Base-by-base conservation (phyloP, 2,113 vertebrate genomes). In the Catagonus wagneri region DNA sequence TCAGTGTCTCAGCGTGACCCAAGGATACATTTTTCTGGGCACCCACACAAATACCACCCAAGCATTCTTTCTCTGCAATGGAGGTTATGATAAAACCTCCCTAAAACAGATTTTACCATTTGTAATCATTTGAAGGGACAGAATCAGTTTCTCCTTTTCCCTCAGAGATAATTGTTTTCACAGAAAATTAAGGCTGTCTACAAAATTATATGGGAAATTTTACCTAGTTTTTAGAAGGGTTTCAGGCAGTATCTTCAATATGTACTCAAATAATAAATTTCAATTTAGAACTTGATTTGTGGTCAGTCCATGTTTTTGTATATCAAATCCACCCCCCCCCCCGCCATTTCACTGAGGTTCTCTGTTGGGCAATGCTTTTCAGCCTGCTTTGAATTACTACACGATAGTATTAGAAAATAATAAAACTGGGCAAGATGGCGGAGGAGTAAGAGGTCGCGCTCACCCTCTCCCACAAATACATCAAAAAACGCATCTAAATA, bases 181-280 rank as follows among this genome's bases (percentile, higher is more conserved):
- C 54, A 68, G 68, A 54, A 80, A 74, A 75, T 69, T 75, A 92
- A 75, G 15, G 1, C 16, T 36, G 50, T 78, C 85, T 36, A 54
- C 32, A 90, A n/a, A 96, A 90, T 94, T 83, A 58, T 32, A 39
- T 36, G 25, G 56, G 34, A 50, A 50, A 61, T 50, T 93, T 79
- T 69, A 56, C 58, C 27, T 88, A 10, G 34, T 44, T 80, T 87
- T 89, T 25, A 13, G 17, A 71, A 81, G 78, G 52, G 10, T 10
- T 72, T 94, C 19, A 52, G 56, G 27, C 25, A 58, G 65, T 83
- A 81, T 60, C 22, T 78, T 79, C 22, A 60, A 50, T 86, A 22
- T 50, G 20, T 50, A n/a, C 69, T 11, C 29, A 79, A 93, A 89
- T 27, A 89, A 65, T 89, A 74, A 56, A 74, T 74, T 94, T 32